A percentile compares a stretch with the other conserved stretches of the same genome.
These are phyloP conservation scores for Peucedramus taeniatus DNA, from an alignment of 2,113 vertebrate genomes.

Conservation along the genomic window DNA sequence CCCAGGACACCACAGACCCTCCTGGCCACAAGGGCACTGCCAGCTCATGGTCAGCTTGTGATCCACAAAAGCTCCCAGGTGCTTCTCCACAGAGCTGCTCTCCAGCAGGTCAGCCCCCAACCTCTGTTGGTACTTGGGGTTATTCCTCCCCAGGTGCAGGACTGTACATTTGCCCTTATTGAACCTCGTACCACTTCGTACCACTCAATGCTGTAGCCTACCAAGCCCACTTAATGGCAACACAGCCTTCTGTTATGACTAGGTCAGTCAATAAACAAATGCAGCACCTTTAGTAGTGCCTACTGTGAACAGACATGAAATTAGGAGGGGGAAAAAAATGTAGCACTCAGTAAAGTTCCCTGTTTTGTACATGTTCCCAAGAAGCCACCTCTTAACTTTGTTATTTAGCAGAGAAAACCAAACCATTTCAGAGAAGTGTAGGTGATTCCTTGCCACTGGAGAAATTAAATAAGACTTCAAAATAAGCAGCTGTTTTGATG, in stretches of 20 bases:
- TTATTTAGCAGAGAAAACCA: background rate
- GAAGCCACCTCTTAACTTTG: background rate
- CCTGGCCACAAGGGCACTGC: background rate
- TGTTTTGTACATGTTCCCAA: fast-evolving
- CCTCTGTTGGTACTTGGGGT: too few species aligned
- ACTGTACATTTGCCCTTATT: background rate
- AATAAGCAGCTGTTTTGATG: background rate
- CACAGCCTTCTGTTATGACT: background rate
- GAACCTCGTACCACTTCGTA: fast-evolving
- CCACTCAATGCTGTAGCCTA: background rate
- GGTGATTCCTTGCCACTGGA: background rate
- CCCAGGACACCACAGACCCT: too few species aligned
- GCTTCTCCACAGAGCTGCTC: background rate
- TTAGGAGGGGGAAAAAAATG: too few species aligned
- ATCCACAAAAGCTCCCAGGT: background rate
- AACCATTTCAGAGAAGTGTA: background rate
- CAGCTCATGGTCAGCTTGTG: too few species aligned
- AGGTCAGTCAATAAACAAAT: background rate
- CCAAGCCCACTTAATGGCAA: background rate
- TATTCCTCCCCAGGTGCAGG: background rate
- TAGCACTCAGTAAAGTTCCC: background rate
- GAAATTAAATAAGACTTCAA: background rate
- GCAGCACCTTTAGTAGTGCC: background rate
- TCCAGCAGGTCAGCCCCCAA: background rate
- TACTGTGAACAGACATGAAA: background rate